A percentile compares a stretch with the other conserved stretches of the same genome.
phyloP scores from a whole-genome alignment of 2,888 invertebrate species.

The Omphaloscelis lunosa region DNA sequence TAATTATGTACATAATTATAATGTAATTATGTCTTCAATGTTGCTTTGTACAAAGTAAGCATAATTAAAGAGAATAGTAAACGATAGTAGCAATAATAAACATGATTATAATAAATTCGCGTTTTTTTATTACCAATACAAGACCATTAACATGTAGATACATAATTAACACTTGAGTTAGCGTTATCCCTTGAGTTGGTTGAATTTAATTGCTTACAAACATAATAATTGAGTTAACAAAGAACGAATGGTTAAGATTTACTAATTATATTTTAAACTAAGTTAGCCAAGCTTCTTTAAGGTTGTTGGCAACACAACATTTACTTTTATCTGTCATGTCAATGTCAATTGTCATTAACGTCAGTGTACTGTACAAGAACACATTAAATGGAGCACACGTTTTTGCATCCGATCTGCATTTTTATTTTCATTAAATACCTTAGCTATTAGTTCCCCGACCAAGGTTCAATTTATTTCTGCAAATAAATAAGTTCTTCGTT shows the following conservation, averaged over 20 bases:
- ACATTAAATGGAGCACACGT: too few relatives aligned
- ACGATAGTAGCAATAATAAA: background rate
- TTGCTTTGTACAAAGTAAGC: too few relatives aligned
- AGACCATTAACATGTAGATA: background rate
- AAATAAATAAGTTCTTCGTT: background rate
- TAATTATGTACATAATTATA: background rate
- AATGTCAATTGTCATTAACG: too few relatives aligned
- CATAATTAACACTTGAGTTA: background rate
- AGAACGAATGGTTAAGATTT: background rate
- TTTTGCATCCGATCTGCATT: too few relatives aligned
- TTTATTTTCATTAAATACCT: too few relatives aligned
- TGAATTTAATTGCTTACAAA: background rate
- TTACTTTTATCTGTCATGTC: too few relatives aligned
- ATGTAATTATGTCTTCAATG: too few relatives aligned
- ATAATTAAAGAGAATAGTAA: background rate
- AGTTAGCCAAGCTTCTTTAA: background rate
- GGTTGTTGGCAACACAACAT: too few relatives aligned
- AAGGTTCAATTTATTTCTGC: background rate
- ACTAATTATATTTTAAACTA: background rate
- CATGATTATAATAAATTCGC: background rate
- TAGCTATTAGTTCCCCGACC: too few relatives aligned
- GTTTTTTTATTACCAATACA: background rate
- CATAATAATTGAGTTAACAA: background rate
- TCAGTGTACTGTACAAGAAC: too few relatives aligned
- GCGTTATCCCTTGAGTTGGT: background rate